Base-by-base conservation (phyloP, 2,888 invertebrate genomes). In the Nomada hirtipes region DNA sequence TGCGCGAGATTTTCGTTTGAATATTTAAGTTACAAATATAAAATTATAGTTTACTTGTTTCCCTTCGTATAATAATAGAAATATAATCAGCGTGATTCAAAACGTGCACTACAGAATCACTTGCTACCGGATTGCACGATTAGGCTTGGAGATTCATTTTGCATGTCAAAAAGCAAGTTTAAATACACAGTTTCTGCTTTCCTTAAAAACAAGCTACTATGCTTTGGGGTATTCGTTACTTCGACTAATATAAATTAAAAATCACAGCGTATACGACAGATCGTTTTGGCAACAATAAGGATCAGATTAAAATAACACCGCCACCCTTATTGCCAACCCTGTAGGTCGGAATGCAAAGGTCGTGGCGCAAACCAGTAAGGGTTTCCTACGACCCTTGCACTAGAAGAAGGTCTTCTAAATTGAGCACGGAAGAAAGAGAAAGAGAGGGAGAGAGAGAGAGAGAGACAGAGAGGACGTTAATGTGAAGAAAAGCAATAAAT, bases 201-300 rank as follows among this genome's bases (percentile, higher is more conserved):
- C 44, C 36, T 4, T 60, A 23, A 52, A 50, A 67, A 73, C 11
- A 79, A 71, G 50, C 57, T 50, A 69, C 68, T 36, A 36, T 36
- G 79, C 72, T n/a, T 47, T 47, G 9, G 63, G 78, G 67, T 80
- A 74, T 85, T 75, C 60, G 53, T 73, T 74, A 68, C 70, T 72
- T 63, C 44, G 42, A 72, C 60, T 75, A 79, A 76, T 59, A 82
- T 50, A 65, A 75, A 44, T 67, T 85, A 74, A 60, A 81, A 72
- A 86, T 88, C 87, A 88, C 86, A 88, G 87, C 76, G 79, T 57
- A 65, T 73, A 72, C 52, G 70, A 67, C 60, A 79, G 52, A 13
- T 75, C 60, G 67, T 77, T 79, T 82, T 77, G 76, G 76, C 74
- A 86, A 84, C 59, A 50, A 55, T 64, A 68, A 76, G 70, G 26